A percentile compares a stretch with the other conserved stretches of the same genome.
Conservation (phyloP, 30 jellyfish, hydroid and myxozoan genomes). For the Chironex yamaguchii region DNA sequence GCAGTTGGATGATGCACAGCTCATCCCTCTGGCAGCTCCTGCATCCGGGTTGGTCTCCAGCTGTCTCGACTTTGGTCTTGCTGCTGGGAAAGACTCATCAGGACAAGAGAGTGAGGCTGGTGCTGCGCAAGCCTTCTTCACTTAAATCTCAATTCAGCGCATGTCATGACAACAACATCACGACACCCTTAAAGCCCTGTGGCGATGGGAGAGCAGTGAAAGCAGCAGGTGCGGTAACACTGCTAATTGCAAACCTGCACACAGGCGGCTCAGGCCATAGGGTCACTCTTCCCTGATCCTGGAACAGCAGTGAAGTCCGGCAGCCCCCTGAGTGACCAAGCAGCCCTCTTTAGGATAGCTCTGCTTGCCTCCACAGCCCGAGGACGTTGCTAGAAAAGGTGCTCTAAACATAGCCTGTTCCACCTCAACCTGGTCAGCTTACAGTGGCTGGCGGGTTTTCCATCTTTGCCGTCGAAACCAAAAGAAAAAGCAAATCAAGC, state of each 20-base stretch:
- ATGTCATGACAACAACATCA: background rate
- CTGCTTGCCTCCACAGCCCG: background rate
- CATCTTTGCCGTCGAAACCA: slow-evolving; percentile 29
- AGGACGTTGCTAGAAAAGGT: slow-evolving; percentile 32
- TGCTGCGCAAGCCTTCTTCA: background rate
- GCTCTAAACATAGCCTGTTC: slow-evolving; percentile 6
- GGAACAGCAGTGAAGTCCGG: background rate
- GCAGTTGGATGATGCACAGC: no score
- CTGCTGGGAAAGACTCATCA: no score
- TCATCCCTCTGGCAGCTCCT: no score
- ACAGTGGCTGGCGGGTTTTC: slow-evolving; percentile 27
- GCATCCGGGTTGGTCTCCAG: no score
- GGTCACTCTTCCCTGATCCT: background rate
- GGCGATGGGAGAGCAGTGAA: background rate
- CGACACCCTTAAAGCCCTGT: background rate
- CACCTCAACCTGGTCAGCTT: slow-evolving; percentile 31
- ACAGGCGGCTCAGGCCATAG: background rate
- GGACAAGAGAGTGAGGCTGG: no score
- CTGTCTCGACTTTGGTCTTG: no score
- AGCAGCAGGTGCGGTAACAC: background rate
- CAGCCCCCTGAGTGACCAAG: background rate
- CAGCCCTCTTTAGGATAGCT: background rate
- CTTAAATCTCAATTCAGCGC: background rate
- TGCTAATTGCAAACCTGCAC: background rate
- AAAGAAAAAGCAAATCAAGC: background rate